A percentile compares a stretch with the other conserved stretches of the same genome.
Conservation (phyloP, 2,888 invertebrate genomes). For the Apodemia zela region DNA sequence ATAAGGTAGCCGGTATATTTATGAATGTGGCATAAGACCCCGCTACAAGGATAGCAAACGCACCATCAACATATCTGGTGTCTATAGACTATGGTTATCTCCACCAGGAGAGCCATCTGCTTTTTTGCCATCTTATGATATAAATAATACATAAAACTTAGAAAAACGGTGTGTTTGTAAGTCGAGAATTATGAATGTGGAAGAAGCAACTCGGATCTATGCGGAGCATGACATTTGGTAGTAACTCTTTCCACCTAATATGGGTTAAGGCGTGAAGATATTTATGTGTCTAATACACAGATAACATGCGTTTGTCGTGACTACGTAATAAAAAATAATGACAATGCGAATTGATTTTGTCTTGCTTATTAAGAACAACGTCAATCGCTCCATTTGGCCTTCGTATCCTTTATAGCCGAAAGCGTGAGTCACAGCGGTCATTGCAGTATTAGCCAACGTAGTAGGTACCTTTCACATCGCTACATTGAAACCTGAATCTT, state of each 20-base stretch:
- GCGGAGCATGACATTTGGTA: no score
- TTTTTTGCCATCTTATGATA: no score
- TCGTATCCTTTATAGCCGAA: slow-evolving; percentile 11
- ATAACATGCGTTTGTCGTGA: background rate
- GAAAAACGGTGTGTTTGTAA: no score
- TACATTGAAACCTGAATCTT: slow-evolving; percentile 7
- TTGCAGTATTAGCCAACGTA: slow-evolving; percentile 1
- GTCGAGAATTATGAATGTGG: no score
- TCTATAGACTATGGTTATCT: no score
- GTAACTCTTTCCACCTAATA: background rate
- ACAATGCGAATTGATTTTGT: slow-evolving; percentile 6
- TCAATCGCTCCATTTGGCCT: slow-evolving; percentile 4
- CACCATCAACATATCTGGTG: no score
- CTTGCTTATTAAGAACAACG: slow-evolving; percentile 4
- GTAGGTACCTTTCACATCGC: slow-evolving; percentile 6
- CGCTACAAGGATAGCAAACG: no score
- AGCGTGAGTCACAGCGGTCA: slow-evolving; percentile 10
- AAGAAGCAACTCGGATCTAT: no score
- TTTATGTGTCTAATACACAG: background rate
- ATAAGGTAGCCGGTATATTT: no score
- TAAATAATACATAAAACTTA: no score
- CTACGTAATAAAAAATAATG: slow-evolving; percentile 11
- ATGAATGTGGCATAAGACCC: no score
- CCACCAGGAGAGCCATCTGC: no score
- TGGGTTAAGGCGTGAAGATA: background rate